Evolutionary conservation across 30 jellyfish, hydroid and myxozoan genomes (phyloP).

Genomic region (Hydractinia echinata): DNA sequence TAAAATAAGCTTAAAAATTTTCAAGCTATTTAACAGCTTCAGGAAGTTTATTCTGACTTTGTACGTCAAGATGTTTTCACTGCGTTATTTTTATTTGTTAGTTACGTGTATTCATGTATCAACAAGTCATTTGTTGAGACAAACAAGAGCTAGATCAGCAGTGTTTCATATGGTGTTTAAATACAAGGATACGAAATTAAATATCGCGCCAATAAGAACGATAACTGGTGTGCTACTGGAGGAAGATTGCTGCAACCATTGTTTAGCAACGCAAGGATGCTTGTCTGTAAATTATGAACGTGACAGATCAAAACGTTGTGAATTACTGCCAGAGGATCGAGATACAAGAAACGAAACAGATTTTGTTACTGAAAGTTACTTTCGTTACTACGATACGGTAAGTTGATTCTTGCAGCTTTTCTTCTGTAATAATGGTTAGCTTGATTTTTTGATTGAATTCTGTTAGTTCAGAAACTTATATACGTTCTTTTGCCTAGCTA

Average conservation of each 20-base stretch:
- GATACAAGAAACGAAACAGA: neutral
- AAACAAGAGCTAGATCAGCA: conserved; percentile 11
- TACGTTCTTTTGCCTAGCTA: too few relatives aligned
- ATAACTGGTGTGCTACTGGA: neutral
- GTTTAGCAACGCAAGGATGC: neutral
- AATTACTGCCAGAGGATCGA: neutral
- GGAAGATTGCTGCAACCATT: neutral
- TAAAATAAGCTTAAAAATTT: too few relatives aligned
- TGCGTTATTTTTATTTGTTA: too few relatives aligned
- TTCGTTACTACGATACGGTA: neutral
- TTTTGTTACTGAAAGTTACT: neutral
- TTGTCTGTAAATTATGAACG: neutral
- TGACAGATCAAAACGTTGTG: neutral
- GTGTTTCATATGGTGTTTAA: conserved; percentile 1
- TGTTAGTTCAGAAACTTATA: too few relatives aligned
- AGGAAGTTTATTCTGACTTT: too few relatives aligned
- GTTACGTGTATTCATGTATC: too few relatives aligned
- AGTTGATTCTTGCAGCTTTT: neutral
- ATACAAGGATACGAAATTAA: neutral
- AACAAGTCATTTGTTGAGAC: neutral
- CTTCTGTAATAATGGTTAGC: too few relatives aligned
- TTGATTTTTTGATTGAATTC: too few relatives aligned
- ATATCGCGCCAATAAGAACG: neutral
- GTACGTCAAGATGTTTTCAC: too few relatives aligned
- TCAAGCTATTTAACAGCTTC: too few relatives aligned